Evolutionary conservation across 2,113 vertebrate genomes (phyloP), one percentile per base, ranked within the genome.

Genomic region (Acanthisitta chloris): DNA sequence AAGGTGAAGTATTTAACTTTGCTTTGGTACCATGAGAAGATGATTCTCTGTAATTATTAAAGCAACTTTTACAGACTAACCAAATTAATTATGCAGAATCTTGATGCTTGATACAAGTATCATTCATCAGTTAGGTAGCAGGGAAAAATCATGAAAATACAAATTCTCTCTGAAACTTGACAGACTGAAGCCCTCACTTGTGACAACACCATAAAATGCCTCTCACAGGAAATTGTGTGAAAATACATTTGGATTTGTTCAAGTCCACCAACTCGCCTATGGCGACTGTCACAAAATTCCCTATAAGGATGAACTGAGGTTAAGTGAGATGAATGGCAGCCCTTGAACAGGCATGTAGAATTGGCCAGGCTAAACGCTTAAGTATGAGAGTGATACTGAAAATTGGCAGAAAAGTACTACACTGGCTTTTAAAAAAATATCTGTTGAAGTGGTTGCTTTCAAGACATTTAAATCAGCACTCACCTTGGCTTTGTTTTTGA

Each of bases 401-500:
- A 49, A 79, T 1, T 34, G 6, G 1, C 18, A 82, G 9, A 29
- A 49, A 64, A 61, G 4, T 12, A 20, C 7, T 81, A 51, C 16
- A n/a, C 4, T 31, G 4, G 1, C 19, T 78, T 83, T 36, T 19
- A 43, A 69, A 58, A 58, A 38, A 69, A 11, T 36, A 42, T 17
- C 12, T 48, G 2, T 17, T 20, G 5, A 13, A 55, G 7, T 45
- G 6, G 58, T 66, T 81, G 15, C 17, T 72, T 82, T 85, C 36
- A 42, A n/a, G 49, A 54, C 4, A 59, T 67, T 73, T 48, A 51
- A 92, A 77, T 45, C 15, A 81, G 16, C 34, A 91, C 94, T 94
- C 61, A 97, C 96, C 78, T 96, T 97, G 46, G 54, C 58, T 73
- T 96, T 95, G 17, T 31, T 93, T 80, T 73, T 33, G 31, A 97